Percentiles rank a stretch among this genome's conserved stretches.
Conservation (phyloP, 1,140 invertebrate genomes). For the Oscheius sp. region DNA sequence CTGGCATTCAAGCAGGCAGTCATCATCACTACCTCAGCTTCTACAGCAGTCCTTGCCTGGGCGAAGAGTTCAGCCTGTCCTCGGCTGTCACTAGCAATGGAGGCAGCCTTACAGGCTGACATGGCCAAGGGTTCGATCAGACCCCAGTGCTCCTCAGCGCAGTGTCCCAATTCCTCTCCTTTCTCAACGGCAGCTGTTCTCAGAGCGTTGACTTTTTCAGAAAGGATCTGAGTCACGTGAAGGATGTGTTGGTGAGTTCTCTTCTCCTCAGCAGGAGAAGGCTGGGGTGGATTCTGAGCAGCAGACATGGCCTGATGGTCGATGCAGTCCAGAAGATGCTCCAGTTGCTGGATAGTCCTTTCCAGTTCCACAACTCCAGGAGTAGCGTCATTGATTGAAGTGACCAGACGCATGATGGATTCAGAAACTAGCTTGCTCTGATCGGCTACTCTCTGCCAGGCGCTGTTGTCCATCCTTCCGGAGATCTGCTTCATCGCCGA, state of each 20-base stretch:
- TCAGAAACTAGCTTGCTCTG: constrained; percentile 93
- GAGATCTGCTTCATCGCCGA: constrained; percentile 83
- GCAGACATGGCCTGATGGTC: constrained; percentile 83
- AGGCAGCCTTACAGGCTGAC: constrained; percentile 25
- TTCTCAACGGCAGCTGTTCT: constrained; percentile 16
- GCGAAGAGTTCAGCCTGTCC: constrained; percentile 80
- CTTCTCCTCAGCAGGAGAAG: constrained; percentile 33
- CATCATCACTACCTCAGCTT: constrained; percentile 81
- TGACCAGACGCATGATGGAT: constrained; percentile 80
- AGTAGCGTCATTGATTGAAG: constrained; percentile 68
- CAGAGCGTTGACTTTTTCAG: constrained; percentile 30
- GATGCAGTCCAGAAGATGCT: constrained; percentile 72
- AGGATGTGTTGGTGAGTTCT: constrained; percentile 58
- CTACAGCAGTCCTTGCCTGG: constrained; percentile 87
- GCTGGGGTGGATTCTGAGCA: constrained; percentile 63
- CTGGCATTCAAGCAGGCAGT: constrained; percentile 81
- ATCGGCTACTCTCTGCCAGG: constrained; percentile 86
- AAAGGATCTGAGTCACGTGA: constrained; percentile 48
- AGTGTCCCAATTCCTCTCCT: constrained; percentile 23
- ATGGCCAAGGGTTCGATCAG: constrained; percentile 26
- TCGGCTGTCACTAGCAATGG: constrained; percentile 14
- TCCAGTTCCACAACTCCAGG: constrained; percentile 92
- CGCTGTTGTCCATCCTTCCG: constrained; percentile 82
- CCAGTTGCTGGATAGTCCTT: constrained; percentile 76
- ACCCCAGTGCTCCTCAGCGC: constrained; percentile 23